Evolutionary conservation across 2,797 vertebrate species (phyloP).

Genomic region (Eulemur coronatus): DNA sequence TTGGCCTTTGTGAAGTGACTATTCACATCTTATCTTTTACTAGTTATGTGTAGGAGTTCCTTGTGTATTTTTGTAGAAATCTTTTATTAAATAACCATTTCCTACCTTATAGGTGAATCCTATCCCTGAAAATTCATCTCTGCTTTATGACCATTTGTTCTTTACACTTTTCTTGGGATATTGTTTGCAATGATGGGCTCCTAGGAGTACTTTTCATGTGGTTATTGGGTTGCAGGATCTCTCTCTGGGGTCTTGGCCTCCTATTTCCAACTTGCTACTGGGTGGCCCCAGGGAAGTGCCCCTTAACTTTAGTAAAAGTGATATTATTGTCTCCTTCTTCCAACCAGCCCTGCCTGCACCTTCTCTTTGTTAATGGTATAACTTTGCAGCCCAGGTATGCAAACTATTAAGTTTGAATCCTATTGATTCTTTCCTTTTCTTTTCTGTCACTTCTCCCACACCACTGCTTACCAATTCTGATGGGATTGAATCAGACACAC

Average conservation of each 20-base stretch:
- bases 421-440: background rate
- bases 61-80: background rate
- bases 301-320: background rate
- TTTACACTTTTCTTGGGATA: background rate
- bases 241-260: background rate
- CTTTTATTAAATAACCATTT: background rate
- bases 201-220: background rate
- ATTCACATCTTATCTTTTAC: background rate
- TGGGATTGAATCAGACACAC: background rate
- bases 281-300: background rate
- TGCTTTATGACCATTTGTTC: background rate
- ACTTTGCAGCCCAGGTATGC: too few species aligned
- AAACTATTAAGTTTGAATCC: too few species aligned
- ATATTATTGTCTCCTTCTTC: background rate
- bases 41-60: background rate
- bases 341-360: background rate
- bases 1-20: background rate
- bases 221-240: background rate
- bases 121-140: background rate
- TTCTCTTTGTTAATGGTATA: background rate
- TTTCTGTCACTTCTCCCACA: background rate
- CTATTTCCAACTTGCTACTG: too few species aligned
- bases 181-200: background rate
- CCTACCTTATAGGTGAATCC: background rate
- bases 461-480: background rate